phyloP scores from a whole-genome alignment of 2,888 invertebrate species.

The Stegophylla sp. region DNA sequence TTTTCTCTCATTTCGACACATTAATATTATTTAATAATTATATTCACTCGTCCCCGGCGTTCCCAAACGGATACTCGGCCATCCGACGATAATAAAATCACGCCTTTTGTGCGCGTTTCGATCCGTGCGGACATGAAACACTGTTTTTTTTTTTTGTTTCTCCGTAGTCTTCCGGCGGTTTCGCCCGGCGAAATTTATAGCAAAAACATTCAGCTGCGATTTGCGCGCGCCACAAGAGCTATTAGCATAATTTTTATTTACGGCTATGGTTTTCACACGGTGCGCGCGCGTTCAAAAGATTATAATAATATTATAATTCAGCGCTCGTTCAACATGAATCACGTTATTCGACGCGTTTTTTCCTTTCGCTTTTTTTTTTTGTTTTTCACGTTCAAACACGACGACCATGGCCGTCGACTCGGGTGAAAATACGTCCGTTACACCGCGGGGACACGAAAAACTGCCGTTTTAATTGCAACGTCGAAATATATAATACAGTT shows the following conservation, averaged over 20 bases:
- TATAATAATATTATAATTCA: constrained; percentile 34
- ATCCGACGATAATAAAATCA: too few species aligned
- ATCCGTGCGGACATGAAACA: background rate
- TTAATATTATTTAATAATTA: too few species aligned
- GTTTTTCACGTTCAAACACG: background rate
- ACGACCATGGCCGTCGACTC: background rate
- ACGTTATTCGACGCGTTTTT: background rate
- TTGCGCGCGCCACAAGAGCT: background rate
- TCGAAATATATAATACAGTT: too few species aligned
- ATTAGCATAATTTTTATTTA: constrained; percentile 16
- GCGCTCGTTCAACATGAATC: constrained; percentile 12
- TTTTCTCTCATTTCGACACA: too few species aligned
- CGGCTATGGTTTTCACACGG: background rate
- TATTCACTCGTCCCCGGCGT: too few species aligned
- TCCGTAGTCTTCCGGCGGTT: background rate
- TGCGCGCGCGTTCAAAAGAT: constrained; percentile 15
- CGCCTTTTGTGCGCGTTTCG: background rate
- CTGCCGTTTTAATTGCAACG: too few species aligned
- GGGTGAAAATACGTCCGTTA: too few species aligned
- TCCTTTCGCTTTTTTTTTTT: constrained; percentile 5
- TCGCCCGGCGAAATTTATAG: background rate
- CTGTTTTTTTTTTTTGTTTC: too few species aligned
- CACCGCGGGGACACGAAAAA: too few species aligned
- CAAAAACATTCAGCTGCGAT: background rate
- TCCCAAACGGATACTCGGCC: too few species aligned